Conservation (phyloP, 2,888 invertebrate genomes). For the Dendrolimus pini region DNA sequence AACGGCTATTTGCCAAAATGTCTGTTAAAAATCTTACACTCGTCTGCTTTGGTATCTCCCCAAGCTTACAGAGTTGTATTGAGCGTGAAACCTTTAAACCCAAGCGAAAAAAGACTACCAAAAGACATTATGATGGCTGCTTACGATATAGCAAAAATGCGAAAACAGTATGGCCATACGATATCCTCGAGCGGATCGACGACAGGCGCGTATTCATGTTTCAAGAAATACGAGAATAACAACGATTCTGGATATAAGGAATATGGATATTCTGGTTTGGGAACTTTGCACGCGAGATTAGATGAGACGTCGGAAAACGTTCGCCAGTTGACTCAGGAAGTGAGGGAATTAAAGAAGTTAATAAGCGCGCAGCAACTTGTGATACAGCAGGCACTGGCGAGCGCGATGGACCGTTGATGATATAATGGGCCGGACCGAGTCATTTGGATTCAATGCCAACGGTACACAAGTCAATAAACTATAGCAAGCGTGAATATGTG, state of each 20-base stretch:
- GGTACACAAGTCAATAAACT: conserved; percentile 69
- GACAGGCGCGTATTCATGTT: conserved; percentile 79
- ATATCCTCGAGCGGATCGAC: conserved; percentile 80
- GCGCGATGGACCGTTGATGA: conserved; percentile 67
- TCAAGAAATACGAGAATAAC: conserved; percentile 81
- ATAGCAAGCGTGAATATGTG: conserved; percentile 44
- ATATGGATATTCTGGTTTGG: conserved; percentile 74
- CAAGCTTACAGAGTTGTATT: conserved; percentile 88
- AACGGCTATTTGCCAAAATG: conserved; percentile 87
- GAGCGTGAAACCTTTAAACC: conserved; percentile 89
- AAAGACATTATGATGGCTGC: conserved; percentile 87
- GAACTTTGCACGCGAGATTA: conserved; percentile 78
- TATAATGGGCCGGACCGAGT: conserved; percentile 49
- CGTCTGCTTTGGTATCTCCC: conserved; percentile 87
- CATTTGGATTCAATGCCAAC: conserved; percentile 72
- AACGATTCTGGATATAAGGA: conserved; percentile 68
- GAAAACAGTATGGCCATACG: conserved; percentile 82
- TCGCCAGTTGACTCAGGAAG: conserved; percentile 80
- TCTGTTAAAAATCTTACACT: conserved; percentile 83
- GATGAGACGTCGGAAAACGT: conserved; percentile 83
- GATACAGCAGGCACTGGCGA: conserved; percentile 65
- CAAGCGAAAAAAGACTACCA: conserved; percentile 87
- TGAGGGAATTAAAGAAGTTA: conserved; percentile 80
- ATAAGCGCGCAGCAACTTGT: conserved; percentile 70
- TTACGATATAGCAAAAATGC: conserved; percentile 85